Evolutionary conservation across 2,888 invertebrate species (phyloP).

Genomic region (Tetragnatha montana): DNA sequence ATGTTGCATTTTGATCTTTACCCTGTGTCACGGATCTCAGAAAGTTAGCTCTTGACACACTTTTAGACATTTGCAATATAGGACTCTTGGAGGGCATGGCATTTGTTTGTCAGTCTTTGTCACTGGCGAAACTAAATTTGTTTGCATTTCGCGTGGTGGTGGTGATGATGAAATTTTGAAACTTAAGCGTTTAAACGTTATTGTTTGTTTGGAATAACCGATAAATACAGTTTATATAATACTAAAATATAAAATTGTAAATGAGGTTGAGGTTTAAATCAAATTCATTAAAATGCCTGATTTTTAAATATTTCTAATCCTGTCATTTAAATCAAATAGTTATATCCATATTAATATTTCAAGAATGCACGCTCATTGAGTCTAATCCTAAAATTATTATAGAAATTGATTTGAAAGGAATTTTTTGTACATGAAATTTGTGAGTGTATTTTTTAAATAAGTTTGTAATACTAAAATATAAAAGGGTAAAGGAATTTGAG

Average conservation of each 20-base stretch:
- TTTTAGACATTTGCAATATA: constrained; percentile 48
- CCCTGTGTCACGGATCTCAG: constrained; percentile 36
- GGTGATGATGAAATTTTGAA: not conserved
- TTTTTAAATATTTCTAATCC: no score
- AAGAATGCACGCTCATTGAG: no score
- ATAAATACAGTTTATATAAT: not conserved
- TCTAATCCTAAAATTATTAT: no score
- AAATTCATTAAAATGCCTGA: no score
- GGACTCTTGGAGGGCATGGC: constrained; percentile 6
- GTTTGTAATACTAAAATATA: no score
- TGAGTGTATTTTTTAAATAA: no score
- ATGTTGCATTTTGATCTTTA: constrained; percentile 23
- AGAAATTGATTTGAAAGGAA: no score
- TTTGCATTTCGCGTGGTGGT: not conserved
- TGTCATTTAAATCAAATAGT: no score
- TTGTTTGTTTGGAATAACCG: not conserved
- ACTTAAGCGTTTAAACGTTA: not conserved
- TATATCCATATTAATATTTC: no score
- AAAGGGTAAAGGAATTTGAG: no score
- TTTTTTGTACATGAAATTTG: no score
- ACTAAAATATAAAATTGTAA: not conserved
- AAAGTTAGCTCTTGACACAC: constrained; percentile 26
- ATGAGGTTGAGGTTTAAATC: no score
- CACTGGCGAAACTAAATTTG: constrained; percentile 31
- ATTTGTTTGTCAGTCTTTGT: constrained; percentile 45